These are phyloP conservation scores for Aurelia coerulea DNA, from an alignment of 30 jellyfish, hydroid and myxozoan species.

Conservation along the genomic window DNA sequence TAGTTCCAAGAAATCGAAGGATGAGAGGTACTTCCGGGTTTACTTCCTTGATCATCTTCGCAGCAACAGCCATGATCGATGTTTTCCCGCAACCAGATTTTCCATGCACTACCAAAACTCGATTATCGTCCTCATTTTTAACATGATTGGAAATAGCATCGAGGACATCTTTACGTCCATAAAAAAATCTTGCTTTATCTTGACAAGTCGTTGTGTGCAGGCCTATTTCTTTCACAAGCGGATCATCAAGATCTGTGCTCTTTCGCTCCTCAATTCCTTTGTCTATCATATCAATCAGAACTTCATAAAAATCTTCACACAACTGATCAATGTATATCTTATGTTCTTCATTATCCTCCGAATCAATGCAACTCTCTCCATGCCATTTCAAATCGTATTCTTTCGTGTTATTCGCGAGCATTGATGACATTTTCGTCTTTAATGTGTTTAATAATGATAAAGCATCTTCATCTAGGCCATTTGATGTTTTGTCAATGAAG, in stretches of 20 bases:
- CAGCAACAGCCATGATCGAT: slow-evolving; percentile 85
- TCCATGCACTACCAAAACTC: slow-evolving; percentile 70
- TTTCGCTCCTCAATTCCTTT: slow-evolving; percentile 76
- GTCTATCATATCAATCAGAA: slow-evolving; percentile 71
- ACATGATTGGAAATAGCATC: slow-evolving; percentile 49
- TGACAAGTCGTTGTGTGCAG: slow-evolving; percentile 78
- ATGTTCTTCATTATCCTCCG: slow-evolving; percentile 59
- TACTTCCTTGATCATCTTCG: slow-evolving; percentile 35
- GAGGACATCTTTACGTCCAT: slow-evolving; percentile 75
- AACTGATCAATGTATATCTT: slow-evolving; percentile 37
- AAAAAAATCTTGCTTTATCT: slow-evolving; percentile 58
- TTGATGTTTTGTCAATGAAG: slow-evolving; percentile 74
- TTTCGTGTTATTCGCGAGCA: slow-evolving; percentile 36
- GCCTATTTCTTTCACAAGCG: slow-evolving; percentile 68
- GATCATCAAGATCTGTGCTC: slow-evolving; percentile 52
- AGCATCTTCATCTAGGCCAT: slow-evolving; percentile 81
- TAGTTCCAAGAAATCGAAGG: slow-evolving; percentile 85
- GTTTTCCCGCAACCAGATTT: slow-evolving; percentile 94
- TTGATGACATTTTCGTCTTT: slow-evolving; percentile 30
- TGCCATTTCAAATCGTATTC: slow-evolving; percentile 73
- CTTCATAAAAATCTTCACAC: slow-evolving; percentile 68
- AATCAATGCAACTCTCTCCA: slow-evolving; percentile 71
- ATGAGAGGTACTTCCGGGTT: slow-evolving; percentile 54
- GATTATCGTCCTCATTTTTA: slow-evolving; percentile 7
- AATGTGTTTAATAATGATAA: slow-evolving; percentile 41